A percentile compares a stretch with the other conserved stretches of the same genome.
Conservation (phyloP, 2,888 invertebrate species). For the Empis livida region DNA sequence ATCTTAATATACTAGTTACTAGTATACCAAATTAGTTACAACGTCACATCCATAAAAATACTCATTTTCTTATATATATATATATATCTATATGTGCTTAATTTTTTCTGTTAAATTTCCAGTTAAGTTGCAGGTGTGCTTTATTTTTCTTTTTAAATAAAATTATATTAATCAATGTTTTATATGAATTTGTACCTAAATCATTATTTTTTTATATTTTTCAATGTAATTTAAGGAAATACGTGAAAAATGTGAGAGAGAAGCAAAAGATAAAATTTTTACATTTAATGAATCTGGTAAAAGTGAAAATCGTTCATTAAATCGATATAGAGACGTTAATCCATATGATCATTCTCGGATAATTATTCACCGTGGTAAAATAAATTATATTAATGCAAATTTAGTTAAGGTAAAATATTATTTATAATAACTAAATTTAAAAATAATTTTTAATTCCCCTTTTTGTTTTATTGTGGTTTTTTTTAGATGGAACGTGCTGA, state of each 20-base stretch:
- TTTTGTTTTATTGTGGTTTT: conserved; percentile 10
- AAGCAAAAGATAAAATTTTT: conserved; percentile 44
- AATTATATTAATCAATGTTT: too few species aligned
- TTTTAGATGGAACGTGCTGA: conserved; percentile 64
- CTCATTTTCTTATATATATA: too few species aligned
- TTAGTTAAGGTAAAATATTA: conserved; percentile 55
- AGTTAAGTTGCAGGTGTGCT: too few species aligned
- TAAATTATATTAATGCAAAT: conserved; percentile 93
- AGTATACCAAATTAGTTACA: neutral
- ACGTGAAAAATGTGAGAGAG: conserved; percentile 52
- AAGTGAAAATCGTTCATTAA: conserved; percentile 46
- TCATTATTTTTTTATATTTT: too few species aligned
- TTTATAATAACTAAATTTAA: neutral
- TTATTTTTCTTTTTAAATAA: neutral
- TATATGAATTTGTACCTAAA: too few species aligned
- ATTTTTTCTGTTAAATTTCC: too few species aligned
- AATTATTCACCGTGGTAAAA: conserved; percentile 54
- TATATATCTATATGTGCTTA: too few species aligned
- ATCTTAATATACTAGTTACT: too few species aligned
- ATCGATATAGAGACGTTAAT: conserved; percentile 90
- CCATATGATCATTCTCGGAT: conserved; percentile 92
- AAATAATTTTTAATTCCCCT: neutral
- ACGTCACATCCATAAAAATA: too few species aligned
- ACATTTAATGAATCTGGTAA: conserved; percentile 30
- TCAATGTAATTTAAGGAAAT: conserved; percentile 49